Base-by-base conservation (phyloP, 64 coral and sea anemone genomes). In the Montipora efflorescens region DNA sequence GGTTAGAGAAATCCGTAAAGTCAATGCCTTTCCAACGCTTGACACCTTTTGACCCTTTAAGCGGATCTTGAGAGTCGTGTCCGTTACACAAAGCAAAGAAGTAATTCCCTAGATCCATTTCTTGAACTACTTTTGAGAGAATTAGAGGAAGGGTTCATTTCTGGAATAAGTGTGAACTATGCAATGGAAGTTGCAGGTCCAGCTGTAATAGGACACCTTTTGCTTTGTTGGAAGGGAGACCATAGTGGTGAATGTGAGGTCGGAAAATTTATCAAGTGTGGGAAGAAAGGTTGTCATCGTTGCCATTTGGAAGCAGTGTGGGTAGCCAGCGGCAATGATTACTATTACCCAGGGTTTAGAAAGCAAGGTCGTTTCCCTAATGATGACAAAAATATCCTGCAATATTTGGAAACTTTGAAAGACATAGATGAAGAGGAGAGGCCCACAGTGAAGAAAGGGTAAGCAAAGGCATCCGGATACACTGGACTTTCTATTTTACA, bases 271-370 rank as follows among this genome's bases (percentile, higher is more conserved):
- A 78, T 52, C 12, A 75, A 75, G 19, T 51, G 77, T 25, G 88
- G 88, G 47, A 90, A 80, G 87, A 89, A 80, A 47, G 76, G 69
- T 45, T 90, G 88, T 67, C 84, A 64, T 72, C 71, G 88, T 28
- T 80, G 88, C 48, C 55, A 80, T 80, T 18, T 28, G 12, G 45
- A 76, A 89, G 87, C n/a, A 7, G 28, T 61, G 51, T 89, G 73
- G 73, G 16, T 89, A 19, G 72, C 71, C 50, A 57, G 16, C 21
- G 51, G 48, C 75, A 77, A 78, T 52, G 74, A 89, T 78, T 59
- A 89, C 64, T 89, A 89, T 78, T 78, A 89, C 53, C 87, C 87
- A 59, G 87, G 74, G 10, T 89, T 89, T 53, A 78, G 87, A 57
- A 89, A 89, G 23, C 74, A 78, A 77, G 72, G 74, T 14, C 75